phyloP scores from a whole-genome alignment of 2,888 invertebrate genomes.

The Chymomyza amoena region DNA sequence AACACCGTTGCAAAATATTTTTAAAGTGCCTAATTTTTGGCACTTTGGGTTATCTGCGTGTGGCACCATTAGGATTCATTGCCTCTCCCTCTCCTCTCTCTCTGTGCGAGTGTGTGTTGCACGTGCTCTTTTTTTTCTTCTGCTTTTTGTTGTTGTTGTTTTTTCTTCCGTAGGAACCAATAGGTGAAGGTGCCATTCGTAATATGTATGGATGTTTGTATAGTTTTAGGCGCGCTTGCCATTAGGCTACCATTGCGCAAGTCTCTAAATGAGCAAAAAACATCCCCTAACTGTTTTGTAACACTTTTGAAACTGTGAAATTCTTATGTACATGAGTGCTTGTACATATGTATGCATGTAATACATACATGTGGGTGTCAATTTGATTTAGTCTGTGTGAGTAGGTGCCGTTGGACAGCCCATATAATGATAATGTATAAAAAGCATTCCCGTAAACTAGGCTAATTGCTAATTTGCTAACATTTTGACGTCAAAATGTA shows the following conservation, averaged over 20 bases:
- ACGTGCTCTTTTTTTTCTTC: neutral
- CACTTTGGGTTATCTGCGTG: neutral
- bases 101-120: neutral
- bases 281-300: constrained; percentile 65
- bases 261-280: constrained; percentile 64
- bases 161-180: constrained; percentile 70
- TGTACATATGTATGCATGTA: constrained; percentile 11
- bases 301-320: constrained; percentile 24
- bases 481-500: neutral
- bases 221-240: constrained; percentile 48
- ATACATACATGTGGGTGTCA: constrained; percentile 19
- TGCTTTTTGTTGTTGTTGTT: constrained; percentile 31
- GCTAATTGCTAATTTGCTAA: constrained; percentile 59
- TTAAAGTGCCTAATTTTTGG: neutral
- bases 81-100: neutral
- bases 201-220: neutral
- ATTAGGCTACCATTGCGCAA: constrained; percentile 59
- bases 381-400: constrained; percentile 46
- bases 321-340: constrained; percentile 20
- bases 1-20: constrained; percentile 6
- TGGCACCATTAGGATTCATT: neutral
- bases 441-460: constrained; percentile 42
- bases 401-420: constrained; percentile 58
- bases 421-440: constrained; percentile 47
- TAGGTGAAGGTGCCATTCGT: constrained; percentile 25